These are phyloP conservation scores for Laterallus jamaicensis DNA, from an alignment of 2,113 vertebrate genomes.

Conservation along the genomic window DNA sequence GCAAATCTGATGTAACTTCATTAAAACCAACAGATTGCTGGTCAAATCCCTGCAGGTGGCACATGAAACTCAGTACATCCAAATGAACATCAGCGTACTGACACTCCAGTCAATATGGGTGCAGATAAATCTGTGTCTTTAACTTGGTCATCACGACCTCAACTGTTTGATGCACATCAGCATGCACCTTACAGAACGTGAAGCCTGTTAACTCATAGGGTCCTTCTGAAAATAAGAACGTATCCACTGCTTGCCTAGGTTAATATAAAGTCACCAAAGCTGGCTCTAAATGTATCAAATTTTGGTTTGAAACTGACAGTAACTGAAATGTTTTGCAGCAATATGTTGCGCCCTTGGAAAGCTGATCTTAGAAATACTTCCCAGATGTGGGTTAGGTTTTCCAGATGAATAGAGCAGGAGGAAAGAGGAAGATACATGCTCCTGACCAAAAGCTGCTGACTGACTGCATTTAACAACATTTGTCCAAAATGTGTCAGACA, in stretches of 20 bases:
- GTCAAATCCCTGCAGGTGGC: not conserved
- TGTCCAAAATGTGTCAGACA: not conserved
- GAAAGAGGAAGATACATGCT: fast-evolving
- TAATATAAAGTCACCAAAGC: not conserved
- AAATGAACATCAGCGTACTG: not conserved
- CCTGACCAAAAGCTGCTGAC: not conserved
- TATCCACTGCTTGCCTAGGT: not conserved
- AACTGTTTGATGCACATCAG: not conserved
- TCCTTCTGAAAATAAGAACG: not conserved
- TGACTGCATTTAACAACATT: not conserved
- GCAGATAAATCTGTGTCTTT: not conserved
- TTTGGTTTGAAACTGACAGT: not conserved
- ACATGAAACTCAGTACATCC: not conserved
- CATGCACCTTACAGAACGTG: fast-evolving
- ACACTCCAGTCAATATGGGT: not conserved
- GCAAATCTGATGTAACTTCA: not conserved
- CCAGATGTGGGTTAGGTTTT: not conserved
- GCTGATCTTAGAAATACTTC: not conserved
- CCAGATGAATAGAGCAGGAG: not conserved
- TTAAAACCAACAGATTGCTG: not conserved
- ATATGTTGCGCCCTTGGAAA: not conserved
- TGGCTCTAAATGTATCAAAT: not conserved
- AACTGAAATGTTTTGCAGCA: not conserved
- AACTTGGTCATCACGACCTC: not conserved
- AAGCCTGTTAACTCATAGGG: not conserved